These are phyloP conservation scores for Murina feae DNA, from an alignment of 2,113 vertebrate genomes.

Conservation along the genomic window DNA sequence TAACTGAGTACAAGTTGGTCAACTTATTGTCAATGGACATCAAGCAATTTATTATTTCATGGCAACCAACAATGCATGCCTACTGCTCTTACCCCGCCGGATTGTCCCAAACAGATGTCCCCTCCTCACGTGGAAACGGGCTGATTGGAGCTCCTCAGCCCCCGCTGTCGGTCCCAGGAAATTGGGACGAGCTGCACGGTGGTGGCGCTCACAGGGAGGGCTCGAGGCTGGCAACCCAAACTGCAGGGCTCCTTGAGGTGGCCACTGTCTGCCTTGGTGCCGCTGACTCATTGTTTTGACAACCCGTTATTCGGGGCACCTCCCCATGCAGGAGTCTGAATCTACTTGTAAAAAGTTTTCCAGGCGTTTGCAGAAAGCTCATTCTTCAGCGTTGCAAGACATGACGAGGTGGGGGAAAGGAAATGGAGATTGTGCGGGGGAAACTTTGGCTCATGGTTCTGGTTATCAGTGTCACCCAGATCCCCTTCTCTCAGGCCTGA, in stretches of 20 bases:
- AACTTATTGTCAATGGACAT: slow-evolving; percentile 66
- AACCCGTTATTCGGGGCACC: too few species aligned
- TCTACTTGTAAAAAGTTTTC: too few species aligned
- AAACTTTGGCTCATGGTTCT: too few species aligned
- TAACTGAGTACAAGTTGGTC: slow-evolving; percentile 62
- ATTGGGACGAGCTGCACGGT: slow-evolving; percentile 32
- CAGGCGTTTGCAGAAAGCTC: too few species aligned
- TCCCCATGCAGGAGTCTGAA: too few species aligned
- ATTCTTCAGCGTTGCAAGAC: too few species aligned
- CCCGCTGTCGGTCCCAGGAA: slow-evolving; percentile 25
- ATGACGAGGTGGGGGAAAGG: too few species aligned
- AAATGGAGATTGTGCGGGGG: too few species aligned
- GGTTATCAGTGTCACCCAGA: neutral
- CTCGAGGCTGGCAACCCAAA: neutral
- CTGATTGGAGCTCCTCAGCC: slow-evolving; percentile 67
- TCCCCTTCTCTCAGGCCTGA: neutral
- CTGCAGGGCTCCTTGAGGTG: neutral
- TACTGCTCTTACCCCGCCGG: slow-evolving; percentile 30
- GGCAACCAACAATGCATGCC: slow-evolving; percentile 57
- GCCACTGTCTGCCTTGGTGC: too few species aligned
- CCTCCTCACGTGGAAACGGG: slow-evolving; percentile 50
- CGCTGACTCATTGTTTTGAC: neutral
- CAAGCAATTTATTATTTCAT: slow-evolving; percentile 64
- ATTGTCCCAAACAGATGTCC: slow-evolving; percentile 63
- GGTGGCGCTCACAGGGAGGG: neutral